Evolutionary conservation across 2,888 invertebrate genomes (phyloP), one percentile per base, ranked within the genome.

Genomic region (Callyntrura sp.): DNA sequence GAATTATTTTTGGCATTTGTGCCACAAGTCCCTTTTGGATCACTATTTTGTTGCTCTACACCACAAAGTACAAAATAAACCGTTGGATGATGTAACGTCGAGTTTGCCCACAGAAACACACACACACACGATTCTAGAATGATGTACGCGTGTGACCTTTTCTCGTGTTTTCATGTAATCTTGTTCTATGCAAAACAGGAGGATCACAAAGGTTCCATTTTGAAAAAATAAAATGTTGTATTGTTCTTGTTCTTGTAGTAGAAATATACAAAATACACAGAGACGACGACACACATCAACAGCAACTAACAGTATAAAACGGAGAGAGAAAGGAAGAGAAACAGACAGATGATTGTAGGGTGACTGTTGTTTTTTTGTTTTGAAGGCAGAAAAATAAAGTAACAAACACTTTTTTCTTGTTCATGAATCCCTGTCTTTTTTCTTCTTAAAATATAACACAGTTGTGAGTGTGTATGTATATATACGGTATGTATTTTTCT

Each of bases 11-110:
- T 45, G 70, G 70, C 70, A 70, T 45, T 70, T 45, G n/a, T n/a
- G 70, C 65, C 65, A 68, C 65, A 70, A 70, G 70, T 70, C 45
- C 25, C 70, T 45, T 70, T 70, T 70, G 17, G 12, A 70, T 70
- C 70, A 70, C 70, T 20, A 20, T 45, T 70, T 20, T 45, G 70
- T 70, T 65, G 12, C 65, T 51, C 1, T n/a, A n/a, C n/a, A n/a
- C n/a, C 11, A 2, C 51, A 1, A 57, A n/a, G 57, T 57, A 57
- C 57, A 57, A 57, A 57, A 57, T 14, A 17, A 57, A n/a, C n/a
- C n/a, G n/a, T n/a, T n/a, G n/a, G n/a, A n/a, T n/a, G n/a, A n/a
- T n/a, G n/a, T n/a, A n/a, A n/a, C n/a, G n/a, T n/a, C n/a, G n/a
- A n/a, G n/a, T n/a, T n/a, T n/a, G n/a, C n/a, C n/a, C n/a, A n/a